phyloP scores from a whole-genome alignment of 2,888 invertebrate species.

The Gnatocerus cornutus region DNA sequence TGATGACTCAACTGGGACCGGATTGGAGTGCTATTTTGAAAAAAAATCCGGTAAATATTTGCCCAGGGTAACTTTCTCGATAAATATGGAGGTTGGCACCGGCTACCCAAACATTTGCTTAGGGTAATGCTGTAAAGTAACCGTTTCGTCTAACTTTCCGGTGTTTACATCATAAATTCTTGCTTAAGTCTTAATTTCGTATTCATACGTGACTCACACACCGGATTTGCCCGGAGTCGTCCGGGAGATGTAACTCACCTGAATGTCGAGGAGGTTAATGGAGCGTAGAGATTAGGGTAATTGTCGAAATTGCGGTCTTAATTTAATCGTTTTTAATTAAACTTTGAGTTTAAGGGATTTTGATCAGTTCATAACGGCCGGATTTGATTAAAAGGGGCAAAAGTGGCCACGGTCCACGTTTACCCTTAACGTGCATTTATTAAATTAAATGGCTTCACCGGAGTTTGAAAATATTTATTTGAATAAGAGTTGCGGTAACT shows the following conservation, averaged over 20 bases:
- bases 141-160: conserved; percentile 49
- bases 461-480: no score
- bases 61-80: conserved; percentile 20
- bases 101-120: conserved; percentile 51
- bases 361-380: conserved; percentile 1
- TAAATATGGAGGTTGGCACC: conserved; percentile 41
- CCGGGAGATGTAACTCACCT: conserved; percentile 12
- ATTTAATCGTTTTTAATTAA: conserved; percentile 28
- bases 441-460: no score
- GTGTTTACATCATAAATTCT: conserved; percentile 50
- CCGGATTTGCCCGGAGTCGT: not conserved
- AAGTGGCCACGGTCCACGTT: no score
- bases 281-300: conserved; percentile 7
- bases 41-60: conserved; percentile 42
- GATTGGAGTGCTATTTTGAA: conserved; percentile 37
- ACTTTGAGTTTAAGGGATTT: not conserved
- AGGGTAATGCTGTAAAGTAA: conserved; percentile 51
- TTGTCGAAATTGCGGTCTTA: conserved; percentile 14
- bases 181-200: conserved; percentile 47
- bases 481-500: no score
- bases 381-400: no score
- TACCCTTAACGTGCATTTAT: no score
- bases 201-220: conserved; percentile 39
- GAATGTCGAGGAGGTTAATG: conserved; percentile 10
- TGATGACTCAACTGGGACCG: conserved; percentile 45